Evolutionary conservation across 2,113 vertebrate species (phyloP).

Genomic region (Nettapus auritus): DNA sequence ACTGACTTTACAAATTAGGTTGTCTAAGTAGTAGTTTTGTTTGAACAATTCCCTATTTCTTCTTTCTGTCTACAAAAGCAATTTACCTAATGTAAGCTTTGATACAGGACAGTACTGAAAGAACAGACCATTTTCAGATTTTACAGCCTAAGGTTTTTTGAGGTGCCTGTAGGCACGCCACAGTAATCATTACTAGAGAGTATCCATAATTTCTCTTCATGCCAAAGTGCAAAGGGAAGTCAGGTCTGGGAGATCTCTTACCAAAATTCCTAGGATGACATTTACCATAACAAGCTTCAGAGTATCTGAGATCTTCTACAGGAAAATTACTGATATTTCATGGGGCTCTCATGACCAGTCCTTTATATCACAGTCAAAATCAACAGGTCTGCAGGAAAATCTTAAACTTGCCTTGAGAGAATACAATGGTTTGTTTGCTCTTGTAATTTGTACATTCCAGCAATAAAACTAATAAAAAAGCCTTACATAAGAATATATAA

Average conservation of each 20-base stretch:
- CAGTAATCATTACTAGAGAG: accelerated
- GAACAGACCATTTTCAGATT: neutral
- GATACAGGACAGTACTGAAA: neutral
- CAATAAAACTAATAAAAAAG: neutral
- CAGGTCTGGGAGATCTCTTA: neutral
- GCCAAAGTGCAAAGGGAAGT: neutral
- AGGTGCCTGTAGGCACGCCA: neutral
- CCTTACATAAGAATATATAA: neutral
- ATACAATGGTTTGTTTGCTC: neutral
- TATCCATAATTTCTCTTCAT: neutral
- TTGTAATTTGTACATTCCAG: neutral
- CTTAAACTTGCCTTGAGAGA: neutral
- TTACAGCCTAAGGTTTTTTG: neutral
- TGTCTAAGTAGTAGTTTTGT: neutral
- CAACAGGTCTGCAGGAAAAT: neutral
- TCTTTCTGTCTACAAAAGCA: neutral
- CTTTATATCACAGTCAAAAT: neutral
- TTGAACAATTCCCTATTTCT: neutral
- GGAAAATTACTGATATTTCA: neutral
- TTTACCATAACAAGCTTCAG: neutral
- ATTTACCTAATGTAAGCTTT: neutral
- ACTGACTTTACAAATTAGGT: neutral
- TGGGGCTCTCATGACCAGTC: neutral
- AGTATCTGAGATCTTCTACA: neutral
- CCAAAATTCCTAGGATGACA: neutral